Base-by-base conservation (phyloP, 2,888 invertebrate genomes). In the Cylindroiulus punctatus region DNA sequence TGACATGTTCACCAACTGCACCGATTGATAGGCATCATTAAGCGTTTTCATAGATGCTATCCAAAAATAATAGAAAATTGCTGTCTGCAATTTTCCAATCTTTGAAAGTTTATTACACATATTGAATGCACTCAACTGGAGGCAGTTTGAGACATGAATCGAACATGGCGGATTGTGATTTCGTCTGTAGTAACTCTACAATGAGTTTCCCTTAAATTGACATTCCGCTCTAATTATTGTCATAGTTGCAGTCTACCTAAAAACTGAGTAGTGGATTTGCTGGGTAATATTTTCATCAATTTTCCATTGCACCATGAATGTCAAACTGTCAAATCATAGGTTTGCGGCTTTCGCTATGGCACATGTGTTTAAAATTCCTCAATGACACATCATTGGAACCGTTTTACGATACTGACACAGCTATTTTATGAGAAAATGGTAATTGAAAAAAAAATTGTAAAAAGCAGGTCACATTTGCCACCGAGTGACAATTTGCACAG, bases 191-290 rank as follows among this genome's bases (percentile, higher is more conserved):
- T 47, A 47, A 47, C 7, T n/a, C n/a, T 47, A 47, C 47, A 47
- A 47, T 1, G n/a, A n/a, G n/a, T n/a, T n/a, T 8, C 12, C 47
- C 10, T 47, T 12, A 47, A 47, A 47, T 47, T 47, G 1, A 47
- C 10, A n/a, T n/a, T 57, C 57, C 57, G 57, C 57, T 57, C 57
- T 57, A 57, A 57, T 57, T 57, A 57, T 57, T 57, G 14, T 57
- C 57, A 57, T n/a, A 19, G 52, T 52, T 36, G 36, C 2, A 7
- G 36, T 2, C 2, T 36, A 36, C 36, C 36, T 7, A 7, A 2
- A 36, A 7, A 36, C 3, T 36, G 36, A 7, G 7, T 36, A 36
- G 36, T 36, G 36, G 36, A 36, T 36, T 36, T 36, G 7, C 3
- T 36, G 36, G 36, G 36, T 36, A 36, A 36, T 36, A 36, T 36